Evolutionary conservation across 2,888 invertebrate genomes (phyloP).

Genomic region (Amphipoea lucens): DNA sequence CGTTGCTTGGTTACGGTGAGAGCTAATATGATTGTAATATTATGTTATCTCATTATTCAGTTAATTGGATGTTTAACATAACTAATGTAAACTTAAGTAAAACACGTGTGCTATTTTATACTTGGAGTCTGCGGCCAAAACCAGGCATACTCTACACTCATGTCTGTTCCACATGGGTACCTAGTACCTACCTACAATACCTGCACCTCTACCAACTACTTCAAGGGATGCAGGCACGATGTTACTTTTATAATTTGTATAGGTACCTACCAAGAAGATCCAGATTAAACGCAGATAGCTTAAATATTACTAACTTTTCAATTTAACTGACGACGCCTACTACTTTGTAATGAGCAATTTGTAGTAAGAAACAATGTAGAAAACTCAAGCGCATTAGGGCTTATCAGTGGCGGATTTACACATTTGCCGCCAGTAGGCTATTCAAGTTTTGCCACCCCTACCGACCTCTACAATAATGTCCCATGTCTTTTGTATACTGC

Average conservation of each 20-base stretch:
- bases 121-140: background rate
- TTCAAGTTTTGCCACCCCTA: too few species aligned
- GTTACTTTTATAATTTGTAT: background rate
- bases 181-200: background rate
- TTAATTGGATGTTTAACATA: background rate
- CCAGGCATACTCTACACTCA: background rate
- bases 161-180: background rate
- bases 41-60: background rate
- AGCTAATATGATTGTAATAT: background rate
- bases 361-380: background rate
- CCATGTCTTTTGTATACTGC: too few species aligned
- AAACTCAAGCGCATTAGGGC: background rate
- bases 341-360: conserved; percentile 14
- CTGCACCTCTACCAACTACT: background rate
- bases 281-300: too few species aligned
- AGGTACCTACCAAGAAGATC: too few species aligned
- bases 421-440: too few species aligned
- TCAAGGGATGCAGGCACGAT: background rate
- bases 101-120: background rate
- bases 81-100: too few species aligned
- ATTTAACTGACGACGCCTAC: background rate
- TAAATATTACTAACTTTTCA: background rate
- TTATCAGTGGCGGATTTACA: too few species aligned
- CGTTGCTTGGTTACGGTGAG: too few species aligned
- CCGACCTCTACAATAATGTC: too few species aligned